phyloP scores from a whole-genome alignment of 2,888 invertebrate genomes.

The Amblyjoppa proteus region DNA sequence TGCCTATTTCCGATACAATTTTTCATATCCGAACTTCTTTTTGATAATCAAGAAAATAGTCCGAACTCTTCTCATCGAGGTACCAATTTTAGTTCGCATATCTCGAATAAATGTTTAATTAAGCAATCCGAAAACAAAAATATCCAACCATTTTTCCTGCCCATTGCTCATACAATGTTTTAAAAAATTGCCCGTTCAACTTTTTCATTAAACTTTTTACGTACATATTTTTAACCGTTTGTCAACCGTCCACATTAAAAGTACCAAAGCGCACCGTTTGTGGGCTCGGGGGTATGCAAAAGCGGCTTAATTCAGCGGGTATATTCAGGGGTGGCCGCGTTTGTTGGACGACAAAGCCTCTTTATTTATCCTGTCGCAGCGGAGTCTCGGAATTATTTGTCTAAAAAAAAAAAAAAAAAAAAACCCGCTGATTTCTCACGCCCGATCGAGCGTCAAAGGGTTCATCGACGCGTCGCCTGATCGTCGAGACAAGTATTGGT shows the following conservation, averaged over 20 bases:
- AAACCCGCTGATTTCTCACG: slow-evolving; percentile 50
- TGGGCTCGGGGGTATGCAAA: background rate
- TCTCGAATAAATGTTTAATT: no score
- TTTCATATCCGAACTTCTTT: background rate
- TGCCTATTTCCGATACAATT: background rate
- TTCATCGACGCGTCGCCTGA: slow-evolving; percentile 68
- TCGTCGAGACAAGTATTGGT: slow-evolving; percentile 65
- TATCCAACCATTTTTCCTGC: background rate
- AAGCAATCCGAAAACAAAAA: background rate
- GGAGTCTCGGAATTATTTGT: slow-evolving; percentile 39
- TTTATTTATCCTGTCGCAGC: slow-evolving; percentile 29
- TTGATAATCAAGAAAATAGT: no score
- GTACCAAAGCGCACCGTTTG: background rate
- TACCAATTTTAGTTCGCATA: no score
- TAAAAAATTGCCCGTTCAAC: background rate
- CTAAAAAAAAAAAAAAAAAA: slow-evolving; percentile 48
- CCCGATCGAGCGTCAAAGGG: slow-evolving; percentile 66
- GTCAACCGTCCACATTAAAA: background rate
- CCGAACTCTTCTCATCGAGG: no score
- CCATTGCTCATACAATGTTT: background rate
- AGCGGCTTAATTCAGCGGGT: background rate
- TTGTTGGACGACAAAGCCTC: slow-evolving; percentile 37
- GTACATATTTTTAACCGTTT: background rate
- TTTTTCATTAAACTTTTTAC: no score
- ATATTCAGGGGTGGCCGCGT: slow-evolving; percentile 43